Evolutionary conservation across 2,888 invertebrate genomes (phyloP), one percentile per base, ranked within the genome.

Genomic region (Ochropleura leucogaster): DNA sequence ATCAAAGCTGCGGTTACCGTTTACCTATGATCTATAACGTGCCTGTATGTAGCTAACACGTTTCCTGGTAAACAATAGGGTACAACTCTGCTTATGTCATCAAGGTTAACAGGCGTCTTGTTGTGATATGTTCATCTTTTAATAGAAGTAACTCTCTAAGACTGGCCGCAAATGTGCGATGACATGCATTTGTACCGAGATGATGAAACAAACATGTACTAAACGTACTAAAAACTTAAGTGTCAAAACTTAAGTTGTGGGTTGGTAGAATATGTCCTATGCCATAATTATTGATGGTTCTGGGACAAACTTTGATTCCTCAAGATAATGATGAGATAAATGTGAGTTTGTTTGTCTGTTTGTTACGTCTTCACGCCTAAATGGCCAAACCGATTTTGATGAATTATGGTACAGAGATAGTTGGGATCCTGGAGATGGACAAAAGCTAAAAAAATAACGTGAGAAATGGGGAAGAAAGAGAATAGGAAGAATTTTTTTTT

Each of bases 1-100:
- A 6, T 16, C 68, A 55, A 64, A 79, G 53, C 47, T 68, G 63
- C 20, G 82, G 78, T 40, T 59, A 77, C 0, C 53, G 20, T 65
- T 51, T 18, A 75, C 65, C 51, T 46, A 40, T 44, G 46, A 30
- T 14, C 49, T 3, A 40, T n/a, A n/a, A n/a, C 60, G 42, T 12
- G n/a, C 16, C 46, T 64, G 9, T 3, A 20, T 16, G 8, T 20
- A 63, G 20, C 14, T 63, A 1, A 59, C 30, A 40, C 40, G 4
- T 40, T 40, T 40, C 16, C 30, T 40, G 30, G 9, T 59, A 8
- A 16, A 59, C 14, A 59, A 59, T 40, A 16, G 9, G 12, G 16
- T 4, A 40, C 40, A 16, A 1, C 16, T 30, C 8, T 59, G 4
- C 59, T 40, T 16, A 40, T 8, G 4, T 30, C 40, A 16, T 59